phyloP scores from a whole-genome alignment of 2,113 vertebrate genomes.

The Balaeniceps rex region DNA sequence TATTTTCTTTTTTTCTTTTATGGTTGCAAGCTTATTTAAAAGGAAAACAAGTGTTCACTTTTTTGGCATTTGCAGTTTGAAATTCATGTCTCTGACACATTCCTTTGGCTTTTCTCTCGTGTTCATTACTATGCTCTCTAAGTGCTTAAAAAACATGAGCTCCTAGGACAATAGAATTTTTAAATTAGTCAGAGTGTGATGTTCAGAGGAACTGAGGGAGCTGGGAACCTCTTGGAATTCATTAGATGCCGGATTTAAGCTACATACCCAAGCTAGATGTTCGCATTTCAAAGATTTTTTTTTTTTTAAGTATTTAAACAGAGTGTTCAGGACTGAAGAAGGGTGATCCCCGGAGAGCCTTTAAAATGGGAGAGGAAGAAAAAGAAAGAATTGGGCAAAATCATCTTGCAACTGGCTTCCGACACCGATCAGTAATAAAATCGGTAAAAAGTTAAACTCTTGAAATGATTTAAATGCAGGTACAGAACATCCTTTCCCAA shows the following conservation, averaged over 20 bases:
- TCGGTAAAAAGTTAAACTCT: background rate
- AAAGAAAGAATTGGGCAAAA: background rate
- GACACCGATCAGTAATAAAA: background rate
- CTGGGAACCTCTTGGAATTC: background rate
- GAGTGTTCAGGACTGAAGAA: background rate
- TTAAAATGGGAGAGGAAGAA: background rate
- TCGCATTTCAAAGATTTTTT: background rate
- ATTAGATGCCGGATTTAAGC: background rate
- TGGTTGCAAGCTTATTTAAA: background rate
- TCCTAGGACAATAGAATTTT: conserved; percentile 11
- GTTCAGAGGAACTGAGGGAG: background rate
- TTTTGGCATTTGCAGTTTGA: background rate
- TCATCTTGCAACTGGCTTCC: background rate
- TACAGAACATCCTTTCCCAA: background rate
- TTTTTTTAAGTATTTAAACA: background rate
- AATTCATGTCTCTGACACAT: background rate
- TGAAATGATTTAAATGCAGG: background rate
- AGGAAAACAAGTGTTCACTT: background rate
- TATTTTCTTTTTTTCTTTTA: background rate
- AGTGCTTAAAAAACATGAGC: background rate
- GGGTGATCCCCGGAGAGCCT: background rate
- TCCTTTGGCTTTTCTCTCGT: background rate
- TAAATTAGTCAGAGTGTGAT: background rate
- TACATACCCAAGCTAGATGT: background rate
- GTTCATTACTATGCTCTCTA: background rate